Conservation (phyloP, 2,113 vertebrate genomes). For the Caretta caretta region DNA sequence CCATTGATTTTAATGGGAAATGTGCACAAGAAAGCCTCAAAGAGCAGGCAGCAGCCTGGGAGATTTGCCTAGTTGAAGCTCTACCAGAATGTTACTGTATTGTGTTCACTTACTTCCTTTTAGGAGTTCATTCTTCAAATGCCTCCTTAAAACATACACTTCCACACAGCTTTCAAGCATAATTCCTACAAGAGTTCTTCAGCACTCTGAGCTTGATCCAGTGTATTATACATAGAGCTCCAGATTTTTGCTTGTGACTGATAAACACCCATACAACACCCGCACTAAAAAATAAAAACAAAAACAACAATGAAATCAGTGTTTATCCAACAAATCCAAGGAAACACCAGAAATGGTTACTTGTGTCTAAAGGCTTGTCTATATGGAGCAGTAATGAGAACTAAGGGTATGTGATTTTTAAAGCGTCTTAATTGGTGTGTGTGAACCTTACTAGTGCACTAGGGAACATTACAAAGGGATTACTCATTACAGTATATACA, state of each 20-base stretch:
- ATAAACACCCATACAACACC: background rate
- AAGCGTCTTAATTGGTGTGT: background rate
- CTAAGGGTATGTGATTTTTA: background rate
- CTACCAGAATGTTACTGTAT: background rate
- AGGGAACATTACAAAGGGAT: background rate
- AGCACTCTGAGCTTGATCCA: background rate
- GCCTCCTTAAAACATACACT: background rate
- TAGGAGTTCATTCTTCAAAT: background rate
- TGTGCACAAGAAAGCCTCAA: background rate
- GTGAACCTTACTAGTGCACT: background rate
- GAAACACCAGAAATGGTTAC: background rate
- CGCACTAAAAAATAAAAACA: background rate
- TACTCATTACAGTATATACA: background rate
- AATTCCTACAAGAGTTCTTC: rapidly evolving
- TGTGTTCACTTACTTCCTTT: background rate
- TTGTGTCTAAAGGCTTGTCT: background rate
- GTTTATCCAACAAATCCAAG: background rate
- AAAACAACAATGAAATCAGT: background rate
- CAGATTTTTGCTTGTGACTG: background rate
- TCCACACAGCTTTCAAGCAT: background rate
- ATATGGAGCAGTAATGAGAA: background rate
- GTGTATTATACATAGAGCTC: background rate
- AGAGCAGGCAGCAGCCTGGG: background rate
- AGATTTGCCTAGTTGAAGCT: background rate
- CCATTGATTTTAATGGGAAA: background rate